phyloP scores from a whole-genome alignment of 1,140 invertebrate species.

The Pseudoatta argentina region DNA sequence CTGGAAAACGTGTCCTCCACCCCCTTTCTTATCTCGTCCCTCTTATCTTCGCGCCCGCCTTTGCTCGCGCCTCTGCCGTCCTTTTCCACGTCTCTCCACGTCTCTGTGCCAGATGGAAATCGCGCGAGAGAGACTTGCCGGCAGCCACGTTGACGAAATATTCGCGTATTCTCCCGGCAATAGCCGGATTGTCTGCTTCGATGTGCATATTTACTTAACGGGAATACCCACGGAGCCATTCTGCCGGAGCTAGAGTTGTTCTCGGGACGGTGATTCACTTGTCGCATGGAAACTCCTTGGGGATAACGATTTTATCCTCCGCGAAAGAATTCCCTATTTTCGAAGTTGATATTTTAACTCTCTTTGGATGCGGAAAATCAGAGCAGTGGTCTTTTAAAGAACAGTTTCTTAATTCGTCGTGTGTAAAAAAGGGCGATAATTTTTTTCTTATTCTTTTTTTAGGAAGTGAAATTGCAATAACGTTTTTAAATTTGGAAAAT shows the following conservation, averaged over 20 bases:
- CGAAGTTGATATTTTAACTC: constrained; percentile 30
- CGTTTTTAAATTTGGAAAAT: constrained; percentile 17
- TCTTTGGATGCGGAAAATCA: neutral
- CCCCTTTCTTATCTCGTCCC: constrained; percentile 7
- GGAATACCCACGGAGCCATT: constrained; percentile 47
- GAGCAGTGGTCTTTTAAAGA: constrained; percentile 20
- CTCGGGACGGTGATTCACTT: constrained; percentile 53
- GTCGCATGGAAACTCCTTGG: constrained; percentile 24
- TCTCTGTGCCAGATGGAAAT: constrained; percentile 71
- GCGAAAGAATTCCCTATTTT: constrained; percentile 38
- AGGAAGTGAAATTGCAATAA: neutral
- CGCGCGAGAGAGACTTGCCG: constrained; percentile 69
- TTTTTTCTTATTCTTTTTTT: neutral
- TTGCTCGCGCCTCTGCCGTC: neutral
- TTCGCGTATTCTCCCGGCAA: constrained; percentile 50
- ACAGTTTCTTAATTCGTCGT: constrained; percentile 2
- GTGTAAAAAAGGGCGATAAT: neutral
- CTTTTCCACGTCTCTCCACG: constrained; percentile 25
- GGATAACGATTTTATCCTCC: constrained; percentile 50
- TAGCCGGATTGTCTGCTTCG: constrained; percentile 60
- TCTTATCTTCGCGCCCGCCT: neutral
- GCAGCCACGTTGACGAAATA: constrained; percentile 72
- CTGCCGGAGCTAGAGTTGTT: constrained; percentile 41
- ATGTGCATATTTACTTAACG: constrained; percentile 65
- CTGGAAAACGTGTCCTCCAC: constrained; percentile 71